phyloP scores from a whole-genome alignment of 2,888 invertebrate genomes.

The Ochropleura plecta region DNA sequence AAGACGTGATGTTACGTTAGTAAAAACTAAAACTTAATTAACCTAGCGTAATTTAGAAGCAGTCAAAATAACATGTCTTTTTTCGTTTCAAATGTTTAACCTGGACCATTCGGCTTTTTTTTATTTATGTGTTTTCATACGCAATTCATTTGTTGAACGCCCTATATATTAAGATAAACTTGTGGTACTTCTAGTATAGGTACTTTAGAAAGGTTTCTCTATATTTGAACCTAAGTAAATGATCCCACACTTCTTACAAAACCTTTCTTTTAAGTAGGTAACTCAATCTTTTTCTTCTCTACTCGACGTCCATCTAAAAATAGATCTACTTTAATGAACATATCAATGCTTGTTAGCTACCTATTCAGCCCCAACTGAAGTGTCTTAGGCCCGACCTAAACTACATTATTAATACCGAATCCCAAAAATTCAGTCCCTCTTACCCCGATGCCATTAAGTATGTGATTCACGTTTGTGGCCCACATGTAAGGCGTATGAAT shows the following conservation, averaged over 20 bases:
- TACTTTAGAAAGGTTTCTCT: neutral
- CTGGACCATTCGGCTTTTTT: no score
- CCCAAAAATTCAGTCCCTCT: slow-evolving; percentile 28
- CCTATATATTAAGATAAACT: no score
- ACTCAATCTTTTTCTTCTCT: neutral
- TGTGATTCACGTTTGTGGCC: slow-evolving; percentile 54
- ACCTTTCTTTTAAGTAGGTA: neutral
- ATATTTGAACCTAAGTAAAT: neutral
- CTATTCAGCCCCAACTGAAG: slow-evolving; percentile 12
- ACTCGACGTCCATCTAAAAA: neutral
- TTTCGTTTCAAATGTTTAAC: no score
- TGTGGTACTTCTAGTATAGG: no score
- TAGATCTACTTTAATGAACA: neutral
- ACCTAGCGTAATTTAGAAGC: no score
- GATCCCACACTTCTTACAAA: neutral
- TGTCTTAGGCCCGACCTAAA: slow-evolving; percentile 20
- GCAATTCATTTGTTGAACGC: no score
- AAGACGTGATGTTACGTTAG: no score
- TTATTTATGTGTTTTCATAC: no score
- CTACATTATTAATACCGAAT: slow-evolving; percentile 17
- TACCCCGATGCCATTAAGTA: slow-evolving; percentile 42
- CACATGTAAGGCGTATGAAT: slow-evolving; percentile 57
- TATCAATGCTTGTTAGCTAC: slow-evolving; percentile 14
- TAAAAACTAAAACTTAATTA: no score
- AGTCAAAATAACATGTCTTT: no score